These are phyloP conservation scores for Phodopus roborovskii DNA, from an alignment of 2,113 vertebrate genomes.

Conservation along the genomic window DNA sequence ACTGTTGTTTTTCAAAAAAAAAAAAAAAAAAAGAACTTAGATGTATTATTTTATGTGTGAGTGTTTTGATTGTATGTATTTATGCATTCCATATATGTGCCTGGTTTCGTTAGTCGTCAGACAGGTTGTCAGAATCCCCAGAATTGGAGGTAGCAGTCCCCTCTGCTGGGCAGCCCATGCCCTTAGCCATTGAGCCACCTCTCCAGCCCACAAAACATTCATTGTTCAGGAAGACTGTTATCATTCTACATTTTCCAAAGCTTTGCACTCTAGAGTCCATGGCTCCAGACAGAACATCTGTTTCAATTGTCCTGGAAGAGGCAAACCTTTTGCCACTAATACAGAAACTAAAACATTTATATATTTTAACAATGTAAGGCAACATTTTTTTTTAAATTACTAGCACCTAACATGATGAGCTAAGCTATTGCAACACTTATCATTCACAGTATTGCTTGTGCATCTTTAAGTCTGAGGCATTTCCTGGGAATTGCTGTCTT, in stretches of 20 bases:
- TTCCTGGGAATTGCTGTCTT: background rate
- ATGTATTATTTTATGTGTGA: background rate
- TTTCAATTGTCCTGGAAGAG: conserved; percentile 7
- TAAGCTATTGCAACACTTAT: conserved; percentile 63
- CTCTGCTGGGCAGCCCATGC: background rate
- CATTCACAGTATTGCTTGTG: background rate
- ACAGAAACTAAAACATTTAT: conserved; percentile 17
- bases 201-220: background rate
- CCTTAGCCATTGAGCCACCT: too few relatives aligned
- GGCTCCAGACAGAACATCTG: background rate
- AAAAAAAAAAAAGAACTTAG: background rate
- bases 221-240: background rate
- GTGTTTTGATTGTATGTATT: background rate
- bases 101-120: too few relatives aligned
- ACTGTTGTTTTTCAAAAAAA: background rate
- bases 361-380: conserved; percentile 48
- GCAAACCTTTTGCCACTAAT: background rate
- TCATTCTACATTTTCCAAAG: conserved; percentile 40
- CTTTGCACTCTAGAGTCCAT: background rate
- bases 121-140: too few relatives aligned
- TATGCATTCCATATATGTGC: background rate
- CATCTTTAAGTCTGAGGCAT: conserved; percentile 40
- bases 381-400: conserved; percentile 55
- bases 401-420: conserved; percentile 51
- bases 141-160: background rate